phyloP scores from a whole-genome alignment of 2,113 vertebrate genomes.

The Pogonocichla stellata region DNA sequence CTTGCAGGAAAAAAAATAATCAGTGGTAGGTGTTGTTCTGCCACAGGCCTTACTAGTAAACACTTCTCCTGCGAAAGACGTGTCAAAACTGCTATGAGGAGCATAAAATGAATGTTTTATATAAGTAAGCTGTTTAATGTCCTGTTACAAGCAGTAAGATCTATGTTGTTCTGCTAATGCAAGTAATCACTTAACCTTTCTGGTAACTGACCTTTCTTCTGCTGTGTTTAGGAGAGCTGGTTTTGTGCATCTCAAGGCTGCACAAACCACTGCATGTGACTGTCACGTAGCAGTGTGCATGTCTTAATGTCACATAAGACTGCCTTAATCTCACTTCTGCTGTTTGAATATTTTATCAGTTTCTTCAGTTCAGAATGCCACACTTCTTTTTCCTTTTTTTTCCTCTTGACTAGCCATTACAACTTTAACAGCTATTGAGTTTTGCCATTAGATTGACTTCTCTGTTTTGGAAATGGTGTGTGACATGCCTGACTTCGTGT shows the following conservation, averaged over 20 bases:
- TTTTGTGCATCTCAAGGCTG: neutral
- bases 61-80: neutral
- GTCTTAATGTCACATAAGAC: neutral
- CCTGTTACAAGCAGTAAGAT: neutral
- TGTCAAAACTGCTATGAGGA: neutral
- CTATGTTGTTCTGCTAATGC: neutral
- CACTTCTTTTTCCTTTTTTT: fast-evolving
- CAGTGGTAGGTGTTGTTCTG: neutral
- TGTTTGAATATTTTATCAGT: neutral
- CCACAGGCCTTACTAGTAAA: neutral
- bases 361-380: neutral
- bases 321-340: neutral
- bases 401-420: neutral
- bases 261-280: fast-evolving
- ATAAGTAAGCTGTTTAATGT: neutral
- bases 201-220: neutral
- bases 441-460: slow-evolving; percentile 16
- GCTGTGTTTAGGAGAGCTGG: neutral
- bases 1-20: neutral
- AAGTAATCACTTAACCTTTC: neutral
- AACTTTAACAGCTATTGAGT: neutral
- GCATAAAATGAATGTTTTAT: neutral
- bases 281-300: neutral
- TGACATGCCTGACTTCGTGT: neutral
- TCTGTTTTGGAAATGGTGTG: neutral